Percentiles rank a stretch among this genome's conserved stretches.
Conservation (phyloP, 2,888 invertebrate genomes). For the Zygogramma bicolorata region DNA sequence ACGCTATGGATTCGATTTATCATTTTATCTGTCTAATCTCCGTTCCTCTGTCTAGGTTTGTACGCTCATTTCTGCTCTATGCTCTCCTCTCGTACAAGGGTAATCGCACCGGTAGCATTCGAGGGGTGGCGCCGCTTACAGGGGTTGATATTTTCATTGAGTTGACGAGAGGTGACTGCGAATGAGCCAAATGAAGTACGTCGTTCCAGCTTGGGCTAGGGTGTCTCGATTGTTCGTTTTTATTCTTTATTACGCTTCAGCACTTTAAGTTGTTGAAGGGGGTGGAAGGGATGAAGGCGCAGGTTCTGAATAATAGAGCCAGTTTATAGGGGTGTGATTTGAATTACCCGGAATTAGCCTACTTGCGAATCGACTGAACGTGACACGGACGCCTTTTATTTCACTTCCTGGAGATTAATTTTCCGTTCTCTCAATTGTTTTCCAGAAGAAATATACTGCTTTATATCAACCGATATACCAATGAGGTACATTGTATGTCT, state of each 20-base stretch:
- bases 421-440: too few relatives aligned
- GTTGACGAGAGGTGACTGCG: not conserved
- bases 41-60: slow-evolving; percentile 1
- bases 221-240: not conserved
- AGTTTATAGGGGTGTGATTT: not conserved
- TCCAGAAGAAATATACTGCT: too few relatives aligned
- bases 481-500: too few relatives aligned
- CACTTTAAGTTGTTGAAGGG: not conserved
- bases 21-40: slow-evolving; percentile 22
- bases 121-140: not conserved
- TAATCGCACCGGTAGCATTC: not conserved
- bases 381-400: not conserved
- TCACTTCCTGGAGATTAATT: too few relatives aligned
- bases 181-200: not conserved
- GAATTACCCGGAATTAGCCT: not conserved
- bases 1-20: slow-evolving; percentile 16
- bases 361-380: not conserved
- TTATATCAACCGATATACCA: too few relatives aligned
- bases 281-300: not conserved
- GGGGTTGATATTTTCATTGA: not conserved
- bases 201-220: not conserved
- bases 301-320: not conserved
- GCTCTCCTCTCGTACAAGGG: not conserved
- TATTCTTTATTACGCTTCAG: not conserved
- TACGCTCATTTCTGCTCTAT: not conserved